Base-by-base conservation (phyloP, 2,113 vertebrate species). In the Aegotheles bennettii region DNA sequence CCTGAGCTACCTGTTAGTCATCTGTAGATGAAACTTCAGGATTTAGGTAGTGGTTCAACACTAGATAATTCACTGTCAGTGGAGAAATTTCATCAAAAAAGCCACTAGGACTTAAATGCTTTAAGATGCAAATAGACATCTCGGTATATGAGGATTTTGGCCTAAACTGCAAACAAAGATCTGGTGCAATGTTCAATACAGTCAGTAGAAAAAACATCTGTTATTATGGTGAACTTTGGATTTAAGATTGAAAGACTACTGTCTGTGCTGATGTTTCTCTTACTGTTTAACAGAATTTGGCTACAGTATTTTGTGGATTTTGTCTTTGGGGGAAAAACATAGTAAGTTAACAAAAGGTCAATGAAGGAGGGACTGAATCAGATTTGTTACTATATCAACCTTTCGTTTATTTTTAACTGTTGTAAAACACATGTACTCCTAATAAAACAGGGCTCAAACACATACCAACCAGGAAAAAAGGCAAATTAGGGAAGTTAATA, bases 341-440 rank as follows among this genome's bases (percentile, higher is more conserved):
- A 59, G 6, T 35, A 87, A 80, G 5, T 35, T 71, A 51, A 65
- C 20, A 54, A 42, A 18, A 3, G 45, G 10, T 26, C 26, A 81
- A 38, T 57, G 53, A 93, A 95, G 77, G 47, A 91, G 87, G 65
- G n/a, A 70, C 20, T 75, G 85, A 84, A 93, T 92, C 78, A 80
- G 53, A 94, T 91, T 93, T 96, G 81, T 74, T 90, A 90, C 91
- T 83, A 78, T 88, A 87, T 95, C 84, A 80, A 84, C 43, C 59
- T 96, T 96, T 96, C 93, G 40, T 93, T 94, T 96, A 84, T 94
- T 95, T 87, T 87, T 81, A 89, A 89, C 50, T 89, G 33, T 50
- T 94, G 65, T 81, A 87, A 94, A 95, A 33, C 71, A 60, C 45
- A 85, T 76, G 50, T 45, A 33, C 25, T 95, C 80, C 82, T 90